Evolutionary conservation across 2,888 invertebrate genomes (phyloP).

Genomic region (Camptogramma bilineatum): DNA sequence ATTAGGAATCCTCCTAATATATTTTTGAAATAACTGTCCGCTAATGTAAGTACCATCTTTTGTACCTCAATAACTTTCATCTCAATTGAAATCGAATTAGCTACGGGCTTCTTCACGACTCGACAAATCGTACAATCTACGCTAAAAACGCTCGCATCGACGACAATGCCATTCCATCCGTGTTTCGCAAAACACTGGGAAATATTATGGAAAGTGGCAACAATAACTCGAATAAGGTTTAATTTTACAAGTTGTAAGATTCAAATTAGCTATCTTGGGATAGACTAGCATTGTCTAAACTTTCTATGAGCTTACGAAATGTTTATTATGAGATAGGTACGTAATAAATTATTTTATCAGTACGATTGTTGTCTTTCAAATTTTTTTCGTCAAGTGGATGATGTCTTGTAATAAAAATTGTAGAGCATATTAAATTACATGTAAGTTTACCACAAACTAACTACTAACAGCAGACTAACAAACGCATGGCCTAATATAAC

Average conservation of each 20-base stretch:
- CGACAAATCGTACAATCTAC: constrained; percentile 24
- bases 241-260: constrained; percentile 8
- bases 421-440: too few species aligned
- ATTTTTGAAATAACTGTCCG: not conserved
- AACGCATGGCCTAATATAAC: too few species aligned
- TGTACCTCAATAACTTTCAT: constrained; percentile 22
- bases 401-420: too few species aligned
- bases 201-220: constrained; percentile 59
- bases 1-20: too few species aligned
- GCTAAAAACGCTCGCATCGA: constrained; percentile 37
- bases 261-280: not conserved
- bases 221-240: constrained; percentile 8
- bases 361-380: too few species aligned
- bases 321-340: not conserved
- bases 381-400: too few species aligned
- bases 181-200: constrained; percentile 67
- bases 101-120: constrained; percentile 28
- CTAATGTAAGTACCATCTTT: not conserved
- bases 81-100: constrained; percentile 22
- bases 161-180: constrained; percentile 57
- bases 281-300: not conserved
- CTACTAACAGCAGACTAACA: too few species aligned
- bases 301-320: not conserved
- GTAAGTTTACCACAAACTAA: too few species aligned
- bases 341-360: too few species aligned